Base-by-base conservation (phyloP, 2,888 invertebrate genomes). In the Idaea aversata region DNA sequence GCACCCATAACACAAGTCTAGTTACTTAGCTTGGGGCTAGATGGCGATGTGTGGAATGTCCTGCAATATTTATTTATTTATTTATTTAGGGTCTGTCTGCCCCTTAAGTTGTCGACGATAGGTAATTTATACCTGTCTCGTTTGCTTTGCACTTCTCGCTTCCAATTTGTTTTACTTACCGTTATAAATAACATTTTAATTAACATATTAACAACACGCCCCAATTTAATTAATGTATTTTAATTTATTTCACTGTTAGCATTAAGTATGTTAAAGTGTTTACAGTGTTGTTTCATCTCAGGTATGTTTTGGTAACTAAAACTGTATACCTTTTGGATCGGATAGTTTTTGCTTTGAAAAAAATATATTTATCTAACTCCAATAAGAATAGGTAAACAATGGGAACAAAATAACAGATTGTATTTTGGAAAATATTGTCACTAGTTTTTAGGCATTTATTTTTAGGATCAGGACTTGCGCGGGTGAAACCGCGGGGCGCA, bases 161-260 rank as follows among this genome's bases (percentile, higher is more conserved):
- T 47, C 47, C 47, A 47, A 47, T 47, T 47, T 47, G 47, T 47
- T 47, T 47, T 47, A 47, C 47, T 47, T 47, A 47, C 47, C 47
- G 47, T 47, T 47, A 47, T 47, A 47, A 47, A 47, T 47, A 47
- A 47, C 10, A 13, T 6, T 47, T 47, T 47, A 47, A 47, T 47
- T 47, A 47, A 47, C 47, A 47, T 47, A 47, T 47, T 47, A 47
- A 47, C 47, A 47, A 47, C 47, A 10, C 47, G 47, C 47, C 13
- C 47, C 47, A 10, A 47, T 47, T 47, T 47, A 47, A 47, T 47
- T 47, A 47, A 47, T 47, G 47, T 47, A 13, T 47, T 47, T 47
- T 47, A 47, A 47, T 47, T 47, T 47, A 47, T 47, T 47, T 47
- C 13, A 47, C 47, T 47, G 47, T 47, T 13, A 47, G 7, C 13